Evolutionary conservation across 2,797 vertebrate genomes (phyloP).

Genomic region (Falco columbarius): DNA sequence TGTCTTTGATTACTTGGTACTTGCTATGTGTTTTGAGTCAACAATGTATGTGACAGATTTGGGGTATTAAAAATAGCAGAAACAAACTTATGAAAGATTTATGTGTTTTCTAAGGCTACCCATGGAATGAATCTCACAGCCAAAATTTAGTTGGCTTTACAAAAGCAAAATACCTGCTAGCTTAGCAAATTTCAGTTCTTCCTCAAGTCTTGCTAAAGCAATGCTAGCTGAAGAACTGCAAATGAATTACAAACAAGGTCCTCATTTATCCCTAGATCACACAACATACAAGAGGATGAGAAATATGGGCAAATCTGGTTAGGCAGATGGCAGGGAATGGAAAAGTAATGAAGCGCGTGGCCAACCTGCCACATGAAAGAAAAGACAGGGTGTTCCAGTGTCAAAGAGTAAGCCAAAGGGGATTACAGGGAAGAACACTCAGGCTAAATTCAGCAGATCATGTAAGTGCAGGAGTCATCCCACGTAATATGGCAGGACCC

Average conservation of each 20-base stretch:
- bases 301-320: background rate
- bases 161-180: background rate
- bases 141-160: background rate
- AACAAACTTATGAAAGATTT: conserved; percentile 56
- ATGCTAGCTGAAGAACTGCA: background rate
- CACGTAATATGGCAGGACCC: background rate
- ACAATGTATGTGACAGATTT: conserved; percentile 31
- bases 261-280: background rate
- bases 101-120: conserved; percentile 32
- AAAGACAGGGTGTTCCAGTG: background rate
- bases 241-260: background rate
- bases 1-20: background rate
- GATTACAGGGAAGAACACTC: background rate
- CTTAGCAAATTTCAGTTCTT: background rate
- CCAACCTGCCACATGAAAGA: background rate
- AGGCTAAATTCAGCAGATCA: background rate
- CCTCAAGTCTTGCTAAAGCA: background rate
- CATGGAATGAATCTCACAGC: background rate
- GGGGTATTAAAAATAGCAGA: conserved; percentile 55
- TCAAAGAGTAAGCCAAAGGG: background rate
- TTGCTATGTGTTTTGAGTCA: conserved; percentile 11
- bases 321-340: background rate
- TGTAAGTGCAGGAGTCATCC: background rate
- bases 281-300: background rate
- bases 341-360: background rate